phyloP scores from a whole-genome alignment of 2,797 vertebrate genomes.

The Merluccius polli region DNA sequence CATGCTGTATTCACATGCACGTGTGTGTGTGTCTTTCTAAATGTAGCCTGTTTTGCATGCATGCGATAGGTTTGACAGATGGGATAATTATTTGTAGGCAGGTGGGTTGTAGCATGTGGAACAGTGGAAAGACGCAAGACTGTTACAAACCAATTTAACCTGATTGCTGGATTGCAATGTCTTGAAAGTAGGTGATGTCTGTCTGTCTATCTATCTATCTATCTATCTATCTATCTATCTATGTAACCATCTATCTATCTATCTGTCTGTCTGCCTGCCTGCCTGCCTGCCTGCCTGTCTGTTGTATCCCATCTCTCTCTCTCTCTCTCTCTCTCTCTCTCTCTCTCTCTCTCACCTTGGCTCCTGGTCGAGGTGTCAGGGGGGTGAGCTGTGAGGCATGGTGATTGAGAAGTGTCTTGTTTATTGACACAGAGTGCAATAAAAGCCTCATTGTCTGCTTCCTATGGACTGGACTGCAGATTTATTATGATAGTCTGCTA shows the following conservation, averaged over 20 bases:
- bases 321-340: not conserved
- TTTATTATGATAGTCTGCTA: constrained; percentile 47
- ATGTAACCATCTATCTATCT: too few relatives aligned
- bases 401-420: constrained; percentile 4
- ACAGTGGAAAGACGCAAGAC: not conserved
- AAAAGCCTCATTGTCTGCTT: constrained; percentile 20
- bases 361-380: not conserved
- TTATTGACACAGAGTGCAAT: constrained; percentile 20
- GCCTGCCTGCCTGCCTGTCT: not conserved
- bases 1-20: constrained; percentile 17
- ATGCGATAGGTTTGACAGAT: not conserved
- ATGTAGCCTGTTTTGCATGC: not conserved
- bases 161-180: too few relatives aligned
- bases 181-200: not conserved
- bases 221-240: not conserved
- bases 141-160: not conserved
- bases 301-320: not conserved
- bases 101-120: not conserved
- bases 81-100: not conserved
- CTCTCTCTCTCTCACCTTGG: not conserved
- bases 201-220: not conserved
- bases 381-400: not conserved
- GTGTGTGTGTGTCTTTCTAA: constrained; percentile 8
- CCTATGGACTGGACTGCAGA: constrained; percentile 3
- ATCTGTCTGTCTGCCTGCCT: not conserved